Conservation (phyloP, 2,113 vertebrate genomes). For the Heterotis niloticus region DNA sequence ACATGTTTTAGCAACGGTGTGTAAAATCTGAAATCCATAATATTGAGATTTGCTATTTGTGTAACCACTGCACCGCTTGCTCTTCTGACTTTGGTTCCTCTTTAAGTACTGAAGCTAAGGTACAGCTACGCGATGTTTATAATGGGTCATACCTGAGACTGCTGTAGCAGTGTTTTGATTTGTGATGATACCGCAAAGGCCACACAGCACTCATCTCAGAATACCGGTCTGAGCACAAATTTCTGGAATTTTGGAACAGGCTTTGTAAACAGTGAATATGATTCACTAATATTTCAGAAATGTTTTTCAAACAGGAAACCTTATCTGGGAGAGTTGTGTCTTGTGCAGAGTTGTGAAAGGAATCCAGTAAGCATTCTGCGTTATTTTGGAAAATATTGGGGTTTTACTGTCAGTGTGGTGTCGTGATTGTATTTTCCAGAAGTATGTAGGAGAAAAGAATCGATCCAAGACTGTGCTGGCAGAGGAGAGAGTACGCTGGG, state of each 20-base stretch:
- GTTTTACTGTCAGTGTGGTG: neutral
- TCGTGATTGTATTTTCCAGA: neutral
- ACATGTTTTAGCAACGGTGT: no score
- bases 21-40: no score
- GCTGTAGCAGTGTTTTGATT: neutral
- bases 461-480: neutral
- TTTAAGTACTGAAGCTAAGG: neutral
- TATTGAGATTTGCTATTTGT: no score
- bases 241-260: neutral
- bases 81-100: neutral
- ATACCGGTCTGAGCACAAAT: neutral
- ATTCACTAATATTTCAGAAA: neutral
- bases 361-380: neutral
- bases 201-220: neutral
- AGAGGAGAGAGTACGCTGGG: neutral
- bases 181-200: neutral
- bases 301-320: neutral
- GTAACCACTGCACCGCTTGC: no score
- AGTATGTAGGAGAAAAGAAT: neutral
- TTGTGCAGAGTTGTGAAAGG: no score
- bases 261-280: slow-evolving; percentile 5
- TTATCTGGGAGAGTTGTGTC: neutral
- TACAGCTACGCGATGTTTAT: no score
- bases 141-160: neutral
- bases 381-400: neutral